Percentiles rank a stretch among this genome's conserved stretches.
Evolutionary conservation across 2,888 invertebrate genomes (phyloP).

Genomic region (Volucella inflata): DNA sequence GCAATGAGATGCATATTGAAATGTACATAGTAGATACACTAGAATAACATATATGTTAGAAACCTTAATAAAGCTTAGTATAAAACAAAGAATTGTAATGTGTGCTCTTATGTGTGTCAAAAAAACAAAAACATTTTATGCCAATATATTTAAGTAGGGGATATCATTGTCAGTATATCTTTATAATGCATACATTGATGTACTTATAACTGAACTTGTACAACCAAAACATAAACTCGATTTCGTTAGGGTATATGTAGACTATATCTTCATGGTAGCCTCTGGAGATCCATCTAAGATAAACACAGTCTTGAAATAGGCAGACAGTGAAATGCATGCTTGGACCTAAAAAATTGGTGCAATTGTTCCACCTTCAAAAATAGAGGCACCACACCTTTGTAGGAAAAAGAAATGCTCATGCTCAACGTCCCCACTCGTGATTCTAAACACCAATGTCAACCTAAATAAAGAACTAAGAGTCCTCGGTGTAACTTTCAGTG

Average conservation of each 20-base stretch:
- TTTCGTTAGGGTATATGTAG: slow-evolving; percentile 21
- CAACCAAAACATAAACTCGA: neutral
- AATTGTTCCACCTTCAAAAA: too few relatives aligned
- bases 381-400: slow-evolving; percentile 26
- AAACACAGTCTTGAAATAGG: neutral
- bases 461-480: neutral
- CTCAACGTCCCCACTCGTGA: neutral
- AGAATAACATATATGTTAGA: too few relatives aligned
- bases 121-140: too few relatives aligned
- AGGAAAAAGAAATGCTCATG: slow-evolving; percentile 14
- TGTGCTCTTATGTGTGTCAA: too few relatives aligned
- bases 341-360: slow-evolving; percentile 19
- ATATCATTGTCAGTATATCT: slow-evolving; percentile 14
- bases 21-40: too few relatives aligned
- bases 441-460: too few relatives aligned
- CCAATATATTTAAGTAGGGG: too few relatives aligned
- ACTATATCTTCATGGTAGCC: slow-evolving; percentile 20
- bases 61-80: too few relatives aligned
- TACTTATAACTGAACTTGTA: neutral
- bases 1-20: too few relatives aligned
- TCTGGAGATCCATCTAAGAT: slow-evolving; percentile 1
- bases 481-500: too few relatives aligned
- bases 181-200: slow-evolving; percentile 28
- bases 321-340: neutral
- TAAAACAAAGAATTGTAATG: too few relatives aligned